phyloP scores from a whole-genome alignment of 1,140 invertebrate genomes.

The Apis florea region DNA sequence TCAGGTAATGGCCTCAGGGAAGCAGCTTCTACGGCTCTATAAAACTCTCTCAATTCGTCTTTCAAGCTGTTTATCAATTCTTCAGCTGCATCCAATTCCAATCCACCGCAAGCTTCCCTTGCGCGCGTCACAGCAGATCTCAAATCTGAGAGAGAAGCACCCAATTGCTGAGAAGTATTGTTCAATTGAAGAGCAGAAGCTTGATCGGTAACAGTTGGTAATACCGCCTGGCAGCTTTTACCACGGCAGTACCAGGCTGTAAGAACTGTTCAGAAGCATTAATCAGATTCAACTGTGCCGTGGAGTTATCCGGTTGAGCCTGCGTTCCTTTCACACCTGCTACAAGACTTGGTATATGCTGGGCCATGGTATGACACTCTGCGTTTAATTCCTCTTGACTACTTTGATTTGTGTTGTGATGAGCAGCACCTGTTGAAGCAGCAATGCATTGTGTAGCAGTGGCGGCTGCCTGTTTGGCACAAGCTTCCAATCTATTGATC shows the following conservation, averaged over 20 bases:
- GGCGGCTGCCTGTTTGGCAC: slow-evolving; percentile 93
- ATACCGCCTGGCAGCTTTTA: slow-evolving; percentile 89
- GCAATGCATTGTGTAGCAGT: slow-evolving; percentile 95
- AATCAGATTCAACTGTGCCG: slow-evolving; percentile 90
- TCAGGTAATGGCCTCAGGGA: slow-evolving; percentile 91
- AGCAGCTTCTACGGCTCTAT: slow-evolving; percentile 86
- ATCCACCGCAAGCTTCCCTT: slow-evolving; percentile 92
- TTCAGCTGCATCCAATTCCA: slow-evolving; percentile 91
- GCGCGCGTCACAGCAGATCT: slow-evolving; percentile 90
- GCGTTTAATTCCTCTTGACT: slow-evolving; percentile 88
- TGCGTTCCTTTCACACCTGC: slow-evolving; percentile 89
- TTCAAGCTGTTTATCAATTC: slow-evolving; percentile 90
- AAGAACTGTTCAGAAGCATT: slow-evolving; percentile 93
- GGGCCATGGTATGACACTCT: slow-evolving; percentile 88
- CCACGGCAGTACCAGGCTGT: slow-evolving; percentile 86
- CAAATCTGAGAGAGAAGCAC: slow-evolving; percentile 88
- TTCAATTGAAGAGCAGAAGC: slow-evolving; percentile 85
- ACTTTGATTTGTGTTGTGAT: slow-evolving; percentile 86
- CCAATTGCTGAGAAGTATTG: slow-evolving; percentile 88
- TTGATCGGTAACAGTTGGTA: slow-evolving; percentile 93
- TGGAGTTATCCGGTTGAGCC: slow-evolving; percentile 86
- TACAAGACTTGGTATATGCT: slow-evolving; percentile 90
- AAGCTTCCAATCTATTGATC: slow-evolving; percentile 87
- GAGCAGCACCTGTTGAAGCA: slow-evolving; percentile 88
- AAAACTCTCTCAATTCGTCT: slow-evolving; percentile 90